phyloP scores from a whole-genome alignment of 2,797 vertebrate genomes.

The Myiothlypis chrysogaster region DNA sequence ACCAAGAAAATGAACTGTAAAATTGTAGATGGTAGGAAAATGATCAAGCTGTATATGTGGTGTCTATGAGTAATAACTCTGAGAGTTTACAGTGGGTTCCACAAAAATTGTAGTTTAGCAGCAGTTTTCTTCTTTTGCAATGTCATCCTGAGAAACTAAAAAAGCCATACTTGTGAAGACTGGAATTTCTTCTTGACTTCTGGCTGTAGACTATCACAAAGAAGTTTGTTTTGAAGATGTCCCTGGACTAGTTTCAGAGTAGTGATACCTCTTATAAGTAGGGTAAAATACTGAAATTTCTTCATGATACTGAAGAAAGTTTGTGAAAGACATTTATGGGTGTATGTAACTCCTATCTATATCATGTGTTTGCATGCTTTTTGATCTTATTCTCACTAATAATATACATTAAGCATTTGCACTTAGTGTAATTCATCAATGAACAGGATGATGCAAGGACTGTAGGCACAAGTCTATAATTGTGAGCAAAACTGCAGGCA shows the following conservation, averaged over 20 bases:
- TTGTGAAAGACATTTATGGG: not conserved
- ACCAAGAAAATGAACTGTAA: not conserved
- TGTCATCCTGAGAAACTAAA: not conserved
- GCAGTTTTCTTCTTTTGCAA: not conserved
- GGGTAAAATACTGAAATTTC: not conserved
- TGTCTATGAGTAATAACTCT: not conserved
- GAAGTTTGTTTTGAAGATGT: not conserved
- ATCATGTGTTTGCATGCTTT: not conserved
- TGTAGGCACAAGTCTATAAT: not conserved
- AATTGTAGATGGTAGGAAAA: not conserved
- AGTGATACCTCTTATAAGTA: not conserved
- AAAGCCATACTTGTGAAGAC: not conserved
- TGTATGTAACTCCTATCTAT: not conserved
- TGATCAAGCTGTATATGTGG: rapidly evolving
- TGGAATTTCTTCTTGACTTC: not conserved
- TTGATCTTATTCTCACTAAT: not conserved
- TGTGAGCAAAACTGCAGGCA: not conserved
- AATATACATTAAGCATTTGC: rapidly evolving
- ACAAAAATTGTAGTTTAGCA: not conserved
- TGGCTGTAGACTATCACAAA: not conserved
- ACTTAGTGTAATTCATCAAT: not conserved
- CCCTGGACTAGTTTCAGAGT: not conserved
- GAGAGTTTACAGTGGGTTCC: not conserved
- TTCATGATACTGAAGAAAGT: not conserved
- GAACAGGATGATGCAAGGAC: not conserved